These are phyloP conservation scores for Crotalus horridus DNA, from an alignment of 2,113 vertebrate genomes.

Conservation along the genomic window DNA sequence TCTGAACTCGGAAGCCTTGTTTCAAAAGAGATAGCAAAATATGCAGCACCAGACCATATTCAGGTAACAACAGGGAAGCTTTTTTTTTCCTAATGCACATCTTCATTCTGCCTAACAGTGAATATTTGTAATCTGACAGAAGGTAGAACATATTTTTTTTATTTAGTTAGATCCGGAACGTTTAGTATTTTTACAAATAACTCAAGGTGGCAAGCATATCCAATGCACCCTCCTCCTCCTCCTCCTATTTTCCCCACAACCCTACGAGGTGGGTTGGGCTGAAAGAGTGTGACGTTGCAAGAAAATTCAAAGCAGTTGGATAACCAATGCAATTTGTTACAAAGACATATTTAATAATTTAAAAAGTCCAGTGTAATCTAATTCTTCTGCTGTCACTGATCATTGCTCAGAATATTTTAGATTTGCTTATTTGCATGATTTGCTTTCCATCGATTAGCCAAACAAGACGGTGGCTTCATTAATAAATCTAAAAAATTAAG, in stretches of 20 bases:
- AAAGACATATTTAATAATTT: not conserved
- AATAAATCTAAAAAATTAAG: not conserved
- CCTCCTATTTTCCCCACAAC: not conserved
- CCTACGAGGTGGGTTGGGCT: not conserved
- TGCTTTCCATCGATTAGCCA: not conserved
- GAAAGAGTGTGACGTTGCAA: not conserved
- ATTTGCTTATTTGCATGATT: not conserved
- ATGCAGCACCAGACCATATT: slow-evolving; percentile 71
- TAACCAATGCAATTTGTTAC: not conserved
- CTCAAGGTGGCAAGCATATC: not conserved
- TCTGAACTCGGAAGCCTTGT: slow-evolving; percentile 64
- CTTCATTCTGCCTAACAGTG: not conserved
- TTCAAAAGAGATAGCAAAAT: slow-evolving; percentile 74
- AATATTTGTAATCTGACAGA: not conserved
- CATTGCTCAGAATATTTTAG: not conserved
- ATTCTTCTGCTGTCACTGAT: not conserved
- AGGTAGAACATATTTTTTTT: not conserved
- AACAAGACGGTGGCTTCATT: not conserved
- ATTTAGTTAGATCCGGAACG: not conserved
- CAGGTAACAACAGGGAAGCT: slow-evolving; percentile 62
- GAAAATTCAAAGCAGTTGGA: not conserved
- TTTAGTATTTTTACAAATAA: not conserved
- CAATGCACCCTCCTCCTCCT: not conserved
- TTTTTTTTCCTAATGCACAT: not conserved
- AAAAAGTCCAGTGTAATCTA: not conserved